Evolutionary conservation across 2,888 invertebrate genomes (phyloP).

Genomic region (Acrobeloides nanus): DNA sequence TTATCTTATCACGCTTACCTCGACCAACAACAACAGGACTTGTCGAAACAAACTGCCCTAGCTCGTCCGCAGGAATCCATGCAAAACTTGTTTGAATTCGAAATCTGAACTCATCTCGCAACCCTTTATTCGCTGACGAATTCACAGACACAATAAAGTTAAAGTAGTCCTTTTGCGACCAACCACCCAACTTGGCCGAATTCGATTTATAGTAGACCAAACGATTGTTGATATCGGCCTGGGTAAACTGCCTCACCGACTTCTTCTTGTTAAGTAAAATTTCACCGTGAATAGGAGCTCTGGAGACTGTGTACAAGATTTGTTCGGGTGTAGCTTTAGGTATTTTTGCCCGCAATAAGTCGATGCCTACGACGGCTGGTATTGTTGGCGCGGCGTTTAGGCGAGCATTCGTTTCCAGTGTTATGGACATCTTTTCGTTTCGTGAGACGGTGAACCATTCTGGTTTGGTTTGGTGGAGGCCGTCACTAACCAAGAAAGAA

Average conservation of each 20-base stretch:
- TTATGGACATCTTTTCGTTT: conserved; percentile 3
- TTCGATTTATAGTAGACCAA: conserved; percentile 24
- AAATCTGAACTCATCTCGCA: conserved; percentile 32
- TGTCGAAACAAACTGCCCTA: conserved; percentile 27
- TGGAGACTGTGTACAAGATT: conserved; percentile 33
- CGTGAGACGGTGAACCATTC: conserved; percentile 47
- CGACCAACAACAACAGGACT: conserved; percentile 24
- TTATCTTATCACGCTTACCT: conserved; percentile 15
- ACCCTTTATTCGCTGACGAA: too few species aligned
- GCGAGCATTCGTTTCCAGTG: conserved; percentile 26
- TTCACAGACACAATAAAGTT: conserved; percentile 17
- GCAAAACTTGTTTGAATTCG: conserved; percentile 43
- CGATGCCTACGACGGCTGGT: conserved; percentile 33
- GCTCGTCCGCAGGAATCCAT: conserved; percentile 26
- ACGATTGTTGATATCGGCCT: conserved; percentile 24
- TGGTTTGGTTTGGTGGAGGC: conserved; percentile 40
- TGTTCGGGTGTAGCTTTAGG: conserved; percentile 32
- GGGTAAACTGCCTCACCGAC: conserved; percentile 25
- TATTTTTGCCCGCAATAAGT: conserved; percentile 32
- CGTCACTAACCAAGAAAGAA: conserved; percentile 47
- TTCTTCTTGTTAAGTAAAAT: conserved; percentile 23
- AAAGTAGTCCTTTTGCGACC: conserved; percentile 26
- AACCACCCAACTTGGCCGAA: conserved; percentile 17
- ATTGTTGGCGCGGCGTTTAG: conserved; percentile 31
- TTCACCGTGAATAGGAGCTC: conserved; percentile 31